These are phyloP conservation scores for Gallinago media DNA, from an alignment of 2,113 vertebrate genomes.

Conservation along the genomic window DNA sequence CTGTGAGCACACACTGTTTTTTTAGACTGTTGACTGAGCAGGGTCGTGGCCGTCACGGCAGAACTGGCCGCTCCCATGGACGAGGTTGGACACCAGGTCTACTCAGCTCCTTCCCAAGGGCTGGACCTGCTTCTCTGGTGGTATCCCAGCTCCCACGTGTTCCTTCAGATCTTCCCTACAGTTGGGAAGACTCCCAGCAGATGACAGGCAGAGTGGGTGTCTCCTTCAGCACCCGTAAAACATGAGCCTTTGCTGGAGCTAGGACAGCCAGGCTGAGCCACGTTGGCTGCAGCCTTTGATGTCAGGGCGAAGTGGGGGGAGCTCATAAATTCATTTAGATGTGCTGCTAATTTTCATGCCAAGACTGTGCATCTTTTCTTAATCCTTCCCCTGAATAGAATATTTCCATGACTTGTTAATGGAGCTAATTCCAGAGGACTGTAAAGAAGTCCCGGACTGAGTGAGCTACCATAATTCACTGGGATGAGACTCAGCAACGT, in stretches of 20 bases:
- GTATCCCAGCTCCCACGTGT: accelerated
- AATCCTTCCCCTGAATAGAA: background rate
- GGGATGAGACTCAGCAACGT: background rate
- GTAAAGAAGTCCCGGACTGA: background rate
- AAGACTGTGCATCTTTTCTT: background rate
- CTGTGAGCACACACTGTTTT: accelerated
- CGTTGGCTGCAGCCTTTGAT: background rate
- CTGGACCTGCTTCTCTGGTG: accelerated
- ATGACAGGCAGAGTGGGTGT: accelerated
- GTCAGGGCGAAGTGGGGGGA: background rate
- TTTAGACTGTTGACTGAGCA: no score
- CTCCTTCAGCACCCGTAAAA: background rate
- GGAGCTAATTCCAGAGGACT: background rate
- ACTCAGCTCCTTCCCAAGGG: background rate
- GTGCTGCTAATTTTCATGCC: background rate
- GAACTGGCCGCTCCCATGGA: accelerated
- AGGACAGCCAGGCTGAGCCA: background rate
- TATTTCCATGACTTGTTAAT: background rate
- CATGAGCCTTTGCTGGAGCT: background rate
- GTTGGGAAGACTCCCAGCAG: background rate
- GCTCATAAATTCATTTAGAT: accelerated
- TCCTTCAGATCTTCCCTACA: background rate
- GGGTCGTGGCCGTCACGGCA: background rate
- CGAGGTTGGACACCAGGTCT: background rate
- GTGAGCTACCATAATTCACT: background rate